A percentile compares a stretch with the other conserved stretches of the same genome.
phyloP scores from a whole-genome alignment of 2,888 invertebrate species.

The Pyrgus malvae region DNA sequence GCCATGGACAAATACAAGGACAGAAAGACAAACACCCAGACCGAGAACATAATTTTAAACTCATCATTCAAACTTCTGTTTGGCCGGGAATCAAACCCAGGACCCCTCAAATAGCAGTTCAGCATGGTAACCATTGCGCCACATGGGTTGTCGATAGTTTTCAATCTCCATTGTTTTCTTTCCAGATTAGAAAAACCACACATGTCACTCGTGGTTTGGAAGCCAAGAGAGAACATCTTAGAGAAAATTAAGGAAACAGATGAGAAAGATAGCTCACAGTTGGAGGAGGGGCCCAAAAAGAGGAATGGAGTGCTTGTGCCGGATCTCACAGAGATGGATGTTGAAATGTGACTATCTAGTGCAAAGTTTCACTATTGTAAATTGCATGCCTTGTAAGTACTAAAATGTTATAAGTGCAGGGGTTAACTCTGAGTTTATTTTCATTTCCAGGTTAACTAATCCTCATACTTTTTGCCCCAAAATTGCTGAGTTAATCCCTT shows the following conservation, averaged over 20 bases:
- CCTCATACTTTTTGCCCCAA: too few relatives aligned
- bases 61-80: too few relatives aligned
- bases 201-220: conserved; percentile 91
- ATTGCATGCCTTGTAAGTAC: conserved; percentile 3
- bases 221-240: conserved; percentile 84
- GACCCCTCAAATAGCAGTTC: too few relatives aligned
- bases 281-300: conserved; percentile 44
- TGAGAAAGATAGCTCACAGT: conserved; percentile 47
- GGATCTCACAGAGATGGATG: conserved; percentile 53
- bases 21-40: too few relatives aligned
- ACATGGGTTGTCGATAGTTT: too few relatives aligned
- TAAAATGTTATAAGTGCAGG: conserved; percentile 1
- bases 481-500: too few relatives aligned
- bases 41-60: too few relatives aligned
- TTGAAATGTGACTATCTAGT: conserved; percentile 61
- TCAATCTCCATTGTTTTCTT: too few relatives aligned
- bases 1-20: too few relatives aligned
- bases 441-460: too few relatives aligned
- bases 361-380: not conserved
- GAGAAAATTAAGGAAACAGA: conserved; percentile 53
- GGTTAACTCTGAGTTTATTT: not conserved
- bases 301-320: conserved; percentile 60
- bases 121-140: too few relatives aligned
- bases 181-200: conserved; percentile 85
- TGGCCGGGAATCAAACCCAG: too few relatives aligned